Evolutionary conservation across 2,113 vertebrate genomes (phyloP), one percentile per base, ranked within the genome.

Genomic region (Brachypodius melanocephalos): DNA sequence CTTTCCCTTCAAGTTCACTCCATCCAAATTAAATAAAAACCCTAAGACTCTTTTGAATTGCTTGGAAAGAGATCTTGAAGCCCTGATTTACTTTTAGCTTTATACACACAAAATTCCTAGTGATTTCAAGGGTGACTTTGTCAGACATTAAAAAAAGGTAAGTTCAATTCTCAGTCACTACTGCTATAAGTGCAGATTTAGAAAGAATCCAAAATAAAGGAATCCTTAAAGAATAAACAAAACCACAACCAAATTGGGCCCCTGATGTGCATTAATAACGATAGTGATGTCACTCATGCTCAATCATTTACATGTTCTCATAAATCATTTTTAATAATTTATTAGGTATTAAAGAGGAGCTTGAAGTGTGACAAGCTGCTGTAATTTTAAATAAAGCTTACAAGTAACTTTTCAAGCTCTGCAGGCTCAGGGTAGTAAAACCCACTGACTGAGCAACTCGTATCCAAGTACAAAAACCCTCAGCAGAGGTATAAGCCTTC

Each of bases 331-430:
- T 92, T 67, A 89, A 91, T 82, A 49, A 89, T 85, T 87, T 89
- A 74, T 62, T 69, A 16, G 12, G 34, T 52, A 75, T 65, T 65
- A 83, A 79, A 84, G 49, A 87, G 88, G 46, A 74, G 18, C 49
- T 92, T 85, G 54, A 75, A 75, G 69, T 14, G 46, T 79, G 42
- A 65, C 66, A 79, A 80, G 42, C 6, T 29, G 12, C 57, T 65
- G 24, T 40, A 82, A 93, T 76, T 94, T 95, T 75, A 91, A 94
- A 88, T 76, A 89, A 91, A 88, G 66, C 77, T 76, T 93, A 82
- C 66, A 78, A 75, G 74, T 54, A 82, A 72, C 89, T 93, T 95
- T 78, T 79, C 87, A 57, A 85, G 84, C 54, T 91, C 95, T 78
- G 58, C 84, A 57, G 66, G 87, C 66, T 89, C 74, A 32, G 26